phyloP scores from a whole-genome alignment of 2,888 invertebrate genomes.

The Synanthedon myopaeformis region DNA sequence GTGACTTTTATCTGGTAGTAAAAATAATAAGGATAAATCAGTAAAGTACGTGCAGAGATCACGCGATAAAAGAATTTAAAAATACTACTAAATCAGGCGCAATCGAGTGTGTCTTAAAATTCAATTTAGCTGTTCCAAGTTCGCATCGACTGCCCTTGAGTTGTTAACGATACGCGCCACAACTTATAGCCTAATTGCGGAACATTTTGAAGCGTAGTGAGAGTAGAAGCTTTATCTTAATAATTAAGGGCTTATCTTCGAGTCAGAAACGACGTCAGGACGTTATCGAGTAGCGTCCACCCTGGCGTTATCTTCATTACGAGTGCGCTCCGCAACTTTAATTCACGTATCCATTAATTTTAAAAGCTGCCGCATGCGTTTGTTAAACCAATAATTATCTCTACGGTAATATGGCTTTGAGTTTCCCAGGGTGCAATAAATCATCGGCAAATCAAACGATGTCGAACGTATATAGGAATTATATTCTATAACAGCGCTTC shows the following conservation, averaged over 20 bases:
- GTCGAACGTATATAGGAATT: constrained; percentile 17
- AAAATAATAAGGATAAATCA: no score
- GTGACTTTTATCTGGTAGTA: no score
- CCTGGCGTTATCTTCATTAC: constrained; percentile 61
- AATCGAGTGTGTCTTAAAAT: no score
- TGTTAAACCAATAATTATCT: constrained; percentile 56
- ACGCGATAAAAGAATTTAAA: no score
- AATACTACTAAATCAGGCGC: no score
- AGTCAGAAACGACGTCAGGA: constrained; percentile 55
- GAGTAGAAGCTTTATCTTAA: constrained; percentile 38
- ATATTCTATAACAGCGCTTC: neutral
- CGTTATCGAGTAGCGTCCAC: constrained; percentile 52
- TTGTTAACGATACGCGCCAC: neutral
- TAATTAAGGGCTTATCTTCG: constrained; percentile 58
- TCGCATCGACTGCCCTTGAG: neutral
- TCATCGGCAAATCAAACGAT: constrained; percentile 52
- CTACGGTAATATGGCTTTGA: constrained; percentile 35
- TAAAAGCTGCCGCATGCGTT: constrained; percentile 49
- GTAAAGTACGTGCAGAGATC: no score
- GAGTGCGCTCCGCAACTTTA: constrained; percentile 48
- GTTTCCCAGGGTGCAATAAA: constrained; percentile 40
- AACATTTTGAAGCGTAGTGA: constrained; percentile 26
- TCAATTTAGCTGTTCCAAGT: no score
- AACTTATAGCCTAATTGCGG: constrained; percentile 21
- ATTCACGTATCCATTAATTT: constrained; percentile 64